Evolutionary conservation across 2,113 vertebrate species (phyloP), one percentile per base, ranked within the genome.

Genomic region (Pteruthius melanotis): DNA sequence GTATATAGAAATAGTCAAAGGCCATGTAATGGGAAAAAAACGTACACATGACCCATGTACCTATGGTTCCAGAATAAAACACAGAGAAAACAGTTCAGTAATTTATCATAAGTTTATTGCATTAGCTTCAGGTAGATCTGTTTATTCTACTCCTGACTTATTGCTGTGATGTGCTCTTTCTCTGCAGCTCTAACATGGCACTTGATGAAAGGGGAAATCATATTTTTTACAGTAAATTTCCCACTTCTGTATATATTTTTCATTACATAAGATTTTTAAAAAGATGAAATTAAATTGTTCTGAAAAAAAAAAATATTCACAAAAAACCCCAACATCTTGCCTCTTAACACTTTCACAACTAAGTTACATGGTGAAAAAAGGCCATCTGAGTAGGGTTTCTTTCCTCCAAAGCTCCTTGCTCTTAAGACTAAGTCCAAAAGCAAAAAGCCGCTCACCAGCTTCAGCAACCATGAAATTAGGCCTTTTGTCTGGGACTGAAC

Each of bases 21-120:
- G 47, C 52, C 15, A 13, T 20, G 14, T 35, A 94, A 94, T 26
- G 42, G 79, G 52, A 92, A 28, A 83, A 94, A 92, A 97, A 84
- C 40, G 11, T 69, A 91, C 56, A 54, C 37, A 44, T 69, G 60
- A 91, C 75, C 22, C 37, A 94, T 22, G 31, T 72, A 94, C 45
- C 11, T 90, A 33, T 69, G 21, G 7, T 23, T 95, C 83, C 70
- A 91, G 44, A 49, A 92, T 80, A 70, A 39, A 83, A 42, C 53
- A 80, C 37, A 94, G 66, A 94, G 60, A 87, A 88, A 89, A 68
- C 12, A 72, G 77, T 52, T 17, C 17, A 88, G 31, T 31, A 87
- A 83, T 85, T 75, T 94, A 33, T 66, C n/a, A 26, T 59, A 50
- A 78, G 24, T 40, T 87, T 88, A 77, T 68, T 70, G 68, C 33